phyloP scores from a whole-genome alignment of 2,113 vertebrate genomes.

The Cervus canadensis region DNA sequence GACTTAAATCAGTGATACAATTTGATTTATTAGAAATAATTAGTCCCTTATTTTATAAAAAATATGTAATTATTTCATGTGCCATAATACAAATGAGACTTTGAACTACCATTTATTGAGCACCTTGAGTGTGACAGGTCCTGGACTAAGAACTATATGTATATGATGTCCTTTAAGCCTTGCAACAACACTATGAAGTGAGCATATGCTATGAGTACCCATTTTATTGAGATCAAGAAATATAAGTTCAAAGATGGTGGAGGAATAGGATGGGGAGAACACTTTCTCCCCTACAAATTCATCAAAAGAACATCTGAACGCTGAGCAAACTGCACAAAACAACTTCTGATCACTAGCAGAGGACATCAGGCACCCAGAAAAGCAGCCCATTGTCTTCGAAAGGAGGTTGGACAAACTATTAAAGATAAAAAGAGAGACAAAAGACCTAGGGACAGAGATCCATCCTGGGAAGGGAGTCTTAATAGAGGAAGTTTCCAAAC shows the following conservation, averaged over 20 bases:
- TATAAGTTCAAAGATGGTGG: neutral
- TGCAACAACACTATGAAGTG: neutral
- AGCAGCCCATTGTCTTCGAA: too few relatives aligned
- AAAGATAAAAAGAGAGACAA: too few relatives aligned
- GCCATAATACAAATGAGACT: neutral
- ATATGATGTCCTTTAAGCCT: neutral
- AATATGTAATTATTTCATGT: neutral
- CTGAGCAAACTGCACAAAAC: too few relatives aligned
- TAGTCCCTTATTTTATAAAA: neutral
- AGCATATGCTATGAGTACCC: neutral
- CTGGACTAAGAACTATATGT: neutral
- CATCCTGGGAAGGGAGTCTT: too few relatives aligned
- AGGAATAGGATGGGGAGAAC: too few relatives aligned
- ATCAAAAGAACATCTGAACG: too few relatives aligned
- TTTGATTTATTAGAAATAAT: neutral
- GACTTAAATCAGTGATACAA: neutral
- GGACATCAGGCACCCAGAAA: too few relatives aligned
- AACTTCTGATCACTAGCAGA: too few relatives aligned
- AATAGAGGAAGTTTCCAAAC: too few relatives aligned
- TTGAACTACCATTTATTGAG: neutral
- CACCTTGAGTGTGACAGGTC: neutral
- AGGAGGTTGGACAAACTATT: too few relatives aligned
- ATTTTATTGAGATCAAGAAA: neutral
- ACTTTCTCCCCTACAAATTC: too few relatives aligned
- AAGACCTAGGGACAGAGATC: too few relatives aligned